Conservation (phyloP, 2,888 invertebrate genomes). For the Oligia latruncula region DNA sequence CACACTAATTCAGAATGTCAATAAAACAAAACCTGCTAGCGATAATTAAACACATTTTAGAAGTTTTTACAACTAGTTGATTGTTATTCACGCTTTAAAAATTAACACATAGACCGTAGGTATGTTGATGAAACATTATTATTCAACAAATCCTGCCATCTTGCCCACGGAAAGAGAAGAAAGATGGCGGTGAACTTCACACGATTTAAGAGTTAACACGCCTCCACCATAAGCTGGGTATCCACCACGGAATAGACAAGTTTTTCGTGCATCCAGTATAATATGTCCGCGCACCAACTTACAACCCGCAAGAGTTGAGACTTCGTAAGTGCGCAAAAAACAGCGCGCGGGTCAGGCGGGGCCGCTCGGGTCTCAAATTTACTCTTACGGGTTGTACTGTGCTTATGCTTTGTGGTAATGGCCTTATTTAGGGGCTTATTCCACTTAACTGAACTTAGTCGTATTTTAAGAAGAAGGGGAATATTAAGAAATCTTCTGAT, state of each 20-base stretch:
- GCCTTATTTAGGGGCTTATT: neutral
- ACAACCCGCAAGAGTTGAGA: too few relatives aligned
- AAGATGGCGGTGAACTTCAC: neutral
- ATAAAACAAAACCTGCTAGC: neutral
- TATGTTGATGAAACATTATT: neutral
- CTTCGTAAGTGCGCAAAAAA: neutral
- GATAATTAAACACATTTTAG: neutral
- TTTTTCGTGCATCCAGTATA: neutral
- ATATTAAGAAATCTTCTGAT: neutral
- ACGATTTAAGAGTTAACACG: neutral
- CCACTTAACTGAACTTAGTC: neutral
- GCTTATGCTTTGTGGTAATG: neutral
- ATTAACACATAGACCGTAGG: neutral
- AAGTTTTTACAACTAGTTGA: neutral
- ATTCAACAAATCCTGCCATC: neutral
- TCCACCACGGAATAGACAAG: neutral
- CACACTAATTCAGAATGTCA: neutral
- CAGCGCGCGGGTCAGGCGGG: neutral
- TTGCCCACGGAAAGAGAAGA: neutral
- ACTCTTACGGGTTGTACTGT: neutral
- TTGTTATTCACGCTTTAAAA: neutral
- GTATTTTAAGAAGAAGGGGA: neutral
- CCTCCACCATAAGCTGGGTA: neutral
- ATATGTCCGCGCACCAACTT: neutral
- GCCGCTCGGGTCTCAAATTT: too few relatives aligned